Evolutionary conservation across 2,888 invertebrate genomes (phyloP).

Genomic region (Atherix ibis): DNA sequence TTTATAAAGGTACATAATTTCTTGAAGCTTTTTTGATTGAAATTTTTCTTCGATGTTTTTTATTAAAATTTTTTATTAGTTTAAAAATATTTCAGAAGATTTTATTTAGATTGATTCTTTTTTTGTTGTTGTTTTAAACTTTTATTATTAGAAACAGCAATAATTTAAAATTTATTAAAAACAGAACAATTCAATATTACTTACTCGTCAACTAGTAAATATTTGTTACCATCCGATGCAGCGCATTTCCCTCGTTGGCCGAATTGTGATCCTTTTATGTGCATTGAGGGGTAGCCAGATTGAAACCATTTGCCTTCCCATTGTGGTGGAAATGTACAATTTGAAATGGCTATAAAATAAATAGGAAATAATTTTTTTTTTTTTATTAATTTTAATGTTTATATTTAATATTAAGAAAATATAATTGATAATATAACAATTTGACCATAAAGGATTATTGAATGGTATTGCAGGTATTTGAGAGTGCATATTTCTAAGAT

Average conservation of each 20-base stretch:
- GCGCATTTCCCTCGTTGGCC: conserved; percentile 76
- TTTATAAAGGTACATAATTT: not conserved
- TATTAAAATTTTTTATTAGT: not conserved
- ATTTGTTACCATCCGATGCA: conserved; percentile 75
- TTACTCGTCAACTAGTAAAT: conserved; percentile 77
- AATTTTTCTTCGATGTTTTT: not conserved
- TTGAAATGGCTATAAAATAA: conserved; percentile 33
- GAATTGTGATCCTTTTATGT: conserved; percentile 64
- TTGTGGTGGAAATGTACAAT: conserved; percentile 64
- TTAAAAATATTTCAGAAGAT: not conserved
- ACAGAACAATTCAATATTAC: conserved; percentile 30
- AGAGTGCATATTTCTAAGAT: too few species aligned
- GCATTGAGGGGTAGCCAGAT: conserved; percentile 73
- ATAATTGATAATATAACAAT: too few species aligned
- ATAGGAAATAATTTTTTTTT: too few species aligned
- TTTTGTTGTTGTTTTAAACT: conserved; percentile 1
- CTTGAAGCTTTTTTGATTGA: not conserved
- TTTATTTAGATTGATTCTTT: not conserved
- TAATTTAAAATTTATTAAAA: conserved; percentile 7
- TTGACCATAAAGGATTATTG: too few species aligned
- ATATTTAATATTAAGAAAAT: too few species aligned
- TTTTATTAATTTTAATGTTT: too few species aligned
- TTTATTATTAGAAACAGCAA: conserved; percentile 1
- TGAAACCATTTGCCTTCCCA: conserved; percentile 89
- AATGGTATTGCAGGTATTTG: too few species aligned